Percentiles rank a stretch among this genome's conserved stretches.
Conservation (phyloP, 1,140 invertebrate species). For the Oncopodura yosiiana region DNA sequence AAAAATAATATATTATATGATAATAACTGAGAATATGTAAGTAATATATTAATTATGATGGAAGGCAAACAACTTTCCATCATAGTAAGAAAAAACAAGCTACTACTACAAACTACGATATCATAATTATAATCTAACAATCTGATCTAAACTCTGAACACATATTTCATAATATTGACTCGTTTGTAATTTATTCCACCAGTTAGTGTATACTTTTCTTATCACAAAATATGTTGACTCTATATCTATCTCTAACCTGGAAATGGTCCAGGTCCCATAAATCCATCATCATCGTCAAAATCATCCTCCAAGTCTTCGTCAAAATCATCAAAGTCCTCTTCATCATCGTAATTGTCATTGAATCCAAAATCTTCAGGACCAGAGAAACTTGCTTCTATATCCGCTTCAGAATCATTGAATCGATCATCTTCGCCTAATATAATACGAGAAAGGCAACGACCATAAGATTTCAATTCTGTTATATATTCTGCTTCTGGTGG, state of each 20-base stretch:
- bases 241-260: background rate
- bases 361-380: background rate
- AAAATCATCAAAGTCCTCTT: slow-evolving; percentile 3
- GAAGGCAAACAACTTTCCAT: no score
- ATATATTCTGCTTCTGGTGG: background rate
- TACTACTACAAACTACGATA: no score
- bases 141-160: no score
- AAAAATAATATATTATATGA: no score
- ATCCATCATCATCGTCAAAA: background rate
- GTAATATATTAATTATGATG: no score
- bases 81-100: no score
- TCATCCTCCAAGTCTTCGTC: no score
- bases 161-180: slow-evolving; percentile 15
- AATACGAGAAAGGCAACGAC: slow-evolving; percentile 2
- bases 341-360: background rate
- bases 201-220: slow-evolving; percentile 28
- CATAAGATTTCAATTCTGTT: background rate
- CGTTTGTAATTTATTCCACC: slow-evolving; percentile 21
- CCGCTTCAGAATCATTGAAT: slow-evolving; percentile 13
- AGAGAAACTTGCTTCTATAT: background rate
- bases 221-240: slow-evolving; percentile 23
- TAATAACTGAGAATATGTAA: no score
- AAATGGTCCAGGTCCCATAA: background rate
- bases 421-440: slow-evolving; percentile 5
- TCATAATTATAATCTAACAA: no score